Percentiles rank a stretch among this genome's conserved stretches.
These are phyloP conservation scores for Actinia tenebrosa DNA, from an alignment of 64 coral and sea anemone genomes.

Conservation along the genomic window DNA sequence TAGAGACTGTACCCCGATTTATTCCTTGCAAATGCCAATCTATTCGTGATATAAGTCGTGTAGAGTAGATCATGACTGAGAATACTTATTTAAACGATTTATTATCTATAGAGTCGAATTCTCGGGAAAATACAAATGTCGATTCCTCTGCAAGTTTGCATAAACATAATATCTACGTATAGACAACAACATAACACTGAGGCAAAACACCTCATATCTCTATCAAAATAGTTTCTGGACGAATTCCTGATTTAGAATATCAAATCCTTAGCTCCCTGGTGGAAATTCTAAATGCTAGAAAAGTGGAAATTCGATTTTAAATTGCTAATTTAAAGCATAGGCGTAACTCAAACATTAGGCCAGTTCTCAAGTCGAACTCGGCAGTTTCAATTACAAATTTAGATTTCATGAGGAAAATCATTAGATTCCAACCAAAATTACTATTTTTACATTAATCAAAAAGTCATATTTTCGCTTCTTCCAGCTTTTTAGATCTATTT, in stretches of 20 bases:
- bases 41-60: not conserved
- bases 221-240: not conserved
- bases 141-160: not conserved
- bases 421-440: not conserved
- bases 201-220: not conserved
- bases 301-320: not conserved
- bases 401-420: not conserved
- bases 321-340: not conserved
- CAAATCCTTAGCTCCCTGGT: not conserved
- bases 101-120: not conserved
- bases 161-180: not conserved
- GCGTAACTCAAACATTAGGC: not conserved
- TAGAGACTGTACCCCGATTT: not conserved
- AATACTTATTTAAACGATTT: not conserved
- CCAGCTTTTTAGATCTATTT: not conserved
- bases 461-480: not conserved
- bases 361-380: not conserved
- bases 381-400: not conserved
- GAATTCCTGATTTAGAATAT: not conserved
- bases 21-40: not conserved
- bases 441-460: not conserved
- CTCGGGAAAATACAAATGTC: not conserved
- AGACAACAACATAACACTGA: no score
- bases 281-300: not conserved
- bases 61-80: not conserved